Percentiles rank a stretch among this genome's conserved stretches.
phyloP scores from a whole-genome alignment of 2,113 vertebrate genomes.

The Puntigrus tetrazona region DNA sequence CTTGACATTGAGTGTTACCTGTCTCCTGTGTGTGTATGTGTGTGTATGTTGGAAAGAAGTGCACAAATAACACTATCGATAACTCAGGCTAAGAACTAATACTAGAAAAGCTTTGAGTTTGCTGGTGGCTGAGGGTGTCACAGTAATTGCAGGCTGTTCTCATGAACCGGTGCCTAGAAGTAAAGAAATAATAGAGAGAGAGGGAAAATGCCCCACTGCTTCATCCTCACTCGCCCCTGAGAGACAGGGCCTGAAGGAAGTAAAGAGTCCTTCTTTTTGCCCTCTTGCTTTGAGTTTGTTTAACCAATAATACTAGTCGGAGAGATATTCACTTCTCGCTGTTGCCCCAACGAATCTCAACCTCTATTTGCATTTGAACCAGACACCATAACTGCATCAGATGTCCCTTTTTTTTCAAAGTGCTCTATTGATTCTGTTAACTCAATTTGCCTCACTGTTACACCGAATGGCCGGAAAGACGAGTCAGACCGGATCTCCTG shows the following conservation, averaged over 20 bases:
- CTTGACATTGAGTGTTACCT: slow-evolving; percentile 25
- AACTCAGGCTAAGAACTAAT: slow-evolving; percentile 39
- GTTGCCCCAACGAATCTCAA: slow-evolving; percentile 26
- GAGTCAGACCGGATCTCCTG: slow-evolving; percentile 18
- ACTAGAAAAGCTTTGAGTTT: slow-evolving; percentile 37
- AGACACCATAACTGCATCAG: slow-evolving; percentile 47
- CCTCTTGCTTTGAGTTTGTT: slow-evolving; percentile 27
- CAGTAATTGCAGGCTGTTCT: slow-evolving; percentile 48
- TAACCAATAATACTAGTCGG: slow-evolving; percentile 33
- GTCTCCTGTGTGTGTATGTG: slow-evolving; percentile 1
- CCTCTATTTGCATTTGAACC: slow-evolving; percentile 49
- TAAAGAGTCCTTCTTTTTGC: not conserved
- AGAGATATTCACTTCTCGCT: not conserved
- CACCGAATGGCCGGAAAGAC: slow-evolving; percentile 18
- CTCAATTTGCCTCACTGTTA: slow-evolving; percentile 42
- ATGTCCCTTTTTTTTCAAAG: slow-evolving; percentile 33
- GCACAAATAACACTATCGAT: slow-evolving; percentile 31
- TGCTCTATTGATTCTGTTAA: slow-evolving; percentile 49
- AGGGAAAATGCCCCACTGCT: not conserved
- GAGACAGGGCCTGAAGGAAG: slow-evolving; percentile 27
- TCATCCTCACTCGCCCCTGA: not conserved
- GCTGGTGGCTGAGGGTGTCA: slow-evolving; percentile 34
- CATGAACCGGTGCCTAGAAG: slow-evolving; percentile 24
- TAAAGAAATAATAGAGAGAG: slow-evolving; percentile 35
- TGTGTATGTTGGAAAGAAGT: not conserved